Conservation (phyloP, 2,888 invertebrate genomes). For the Pandemis heparana region DNA sequence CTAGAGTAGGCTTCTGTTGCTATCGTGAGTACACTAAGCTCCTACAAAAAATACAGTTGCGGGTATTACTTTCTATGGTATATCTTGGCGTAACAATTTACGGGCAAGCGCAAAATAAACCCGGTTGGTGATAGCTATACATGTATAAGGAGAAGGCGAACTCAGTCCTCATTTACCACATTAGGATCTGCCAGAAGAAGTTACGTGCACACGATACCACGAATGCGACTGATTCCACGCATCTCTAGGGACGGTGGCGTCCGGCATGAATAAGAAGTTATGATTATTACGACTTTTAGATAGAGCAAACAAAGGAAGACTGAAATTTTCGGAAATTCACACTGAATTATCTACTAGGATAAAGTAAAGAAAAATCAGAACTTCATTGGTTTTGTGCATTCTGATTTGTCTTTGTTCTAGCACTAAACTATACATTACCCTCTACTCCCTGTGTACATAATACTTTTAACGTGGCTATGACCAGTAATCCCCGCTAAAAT, state of each 20-base stretch:
- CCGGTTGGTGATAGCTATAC: neutral
- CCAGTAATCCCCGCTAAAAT: too few relatives aligned
- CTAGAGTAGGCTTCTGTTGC: too few relatives aligned
- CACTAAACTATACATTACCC: too few relatives aligned
- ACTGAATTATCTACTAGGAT: neutral
- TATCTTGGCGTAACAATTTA: too few relatives aligned
- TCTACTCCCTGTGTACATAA: too few relatives aligned
- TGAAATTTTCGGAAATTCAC: neutral
- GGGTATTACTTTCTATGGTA: too few relatives aligned
- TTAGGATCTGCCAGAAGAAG: conserved; percentile 62
- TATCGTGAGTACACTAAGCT: too few relatives aligned
- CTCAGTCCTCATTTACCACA: conserved; percentile 46
- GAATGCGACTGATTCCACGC: conserved; percentile 68
- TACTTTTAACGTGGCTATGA: too few relatives aligned
- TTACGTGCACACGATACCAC: conserved; percentile 53
- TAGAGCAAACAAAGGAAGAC: neutral
- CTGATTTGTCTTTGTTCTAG: too few relatives aligned
- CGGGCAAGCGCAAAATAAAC: too few relatives aligned
- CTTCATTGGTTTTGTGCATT: neutral
- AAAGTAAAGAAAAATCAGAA: neutral
- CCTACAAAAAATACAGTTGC: too few relatives aligned
- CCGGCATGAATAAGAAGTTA: conserved; percentile 62
- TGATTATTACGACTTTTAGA: conserved; percentile 45
- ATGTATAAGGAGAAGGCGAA: neutral
- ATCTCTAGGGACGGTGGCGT: conserved; percentile 56